A percentile compares a stretch with the other conserved stretches of the same genome.
phyloP scores from a whole-genome alignment of 2,888 invertebrate genomes.

The Calliopum simillimum region DNA sequence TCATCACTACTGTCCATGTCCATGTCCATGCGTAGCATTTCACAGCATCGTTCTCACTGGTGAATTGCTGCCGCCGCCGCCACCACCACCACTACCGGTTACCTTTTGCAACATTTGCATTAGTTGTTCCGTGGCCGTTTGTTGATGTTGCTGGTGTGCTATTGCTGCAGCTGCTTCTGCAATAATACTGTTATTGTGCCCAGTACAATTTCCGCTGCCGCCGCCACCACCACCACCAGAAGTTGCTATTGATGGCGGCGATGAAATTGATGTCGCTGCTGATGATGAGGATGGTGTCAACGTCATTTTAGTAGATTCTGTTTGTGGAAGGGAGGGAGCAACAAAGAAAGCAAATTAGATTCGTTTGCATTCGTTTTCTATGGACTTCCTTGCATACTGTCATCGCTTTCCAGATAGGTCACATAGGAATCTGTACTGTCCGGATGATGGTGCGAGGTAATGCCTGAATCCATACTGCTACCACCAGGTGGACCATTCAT shows the following conservation, averaged over 20 bases:
- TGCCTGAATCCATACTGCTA: constrained; percentile 68
- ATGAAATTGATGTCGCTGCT: constrained; percentile 59
- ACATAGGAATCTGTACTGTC: constrained; percentile 90
- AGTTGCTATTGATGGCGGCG: constrained; percentile 54
- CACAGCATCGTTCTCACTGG: constrained; percentile 47
- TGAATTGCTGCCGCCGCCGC: constrained; percentile 42
- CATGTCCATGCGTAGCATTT: constrained; percentile 35
- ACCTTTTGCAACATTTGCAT: constrained; percentile 66
- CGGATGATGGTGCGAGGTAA: constrained; percentile 76
- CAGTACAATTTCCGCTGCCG: constrained; percentile 17
- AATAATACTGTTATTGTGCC: background rate
- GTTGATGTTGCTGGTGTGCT: constrained; percentile 28
- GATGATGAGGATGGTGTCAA: constrained; percentile 53
- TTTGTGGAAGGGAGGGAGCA: constrained; percentile 52
- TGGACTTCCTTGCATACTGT: constrained; percentile 80
- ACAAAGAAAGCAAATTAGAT: constrained; percentile 67
- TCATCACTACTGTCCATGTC: too few species aligned
- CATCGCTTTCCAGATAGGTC: constrained; percentile 92
- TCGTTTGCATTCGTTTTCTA: constrained; percentile 68
- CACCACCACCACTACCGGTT: constrained; percentile 57
- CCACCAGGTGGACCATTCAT: constrained; percentile 69
- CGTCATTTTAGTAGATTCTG: constrained; percentile 62
- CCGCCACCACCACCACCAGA: constrained; percentile 41
- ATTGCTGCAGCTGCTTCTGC: constrained; percentile 17
- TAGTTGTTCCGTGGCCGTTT: constrained; percentile 64